A percentile compares a stretch with the other conserved stretches of the same genome.
These are phyloP conservation scores for Ormyrus rosae DNA, from an alignment of 2,888 invertebrate species.

Conservation along the genomic window DNA sequence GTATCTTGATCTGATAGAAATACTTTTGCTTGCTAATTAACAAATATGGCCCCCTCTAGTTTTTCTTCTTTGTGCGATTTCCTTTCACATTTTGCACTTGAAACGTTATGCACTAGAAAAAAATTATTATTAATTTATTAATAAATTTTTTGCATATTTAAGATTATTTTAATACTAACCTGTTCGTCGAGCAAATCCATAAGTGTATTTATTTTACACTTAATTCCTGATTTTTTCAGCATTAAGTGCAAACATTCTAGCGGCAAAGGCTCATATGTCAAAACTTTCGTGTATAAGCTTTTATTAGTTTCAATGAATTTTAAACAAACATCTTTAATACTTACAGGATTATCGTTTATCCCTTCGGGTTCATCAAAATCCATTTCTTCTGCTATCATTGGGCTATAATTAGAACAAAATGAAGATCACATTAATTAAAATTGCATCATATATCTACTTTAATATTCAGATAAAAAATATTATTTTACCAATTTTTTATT, in stretches of 20 bases:
- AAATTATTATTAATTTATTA: slow-evolving; percentile 26
- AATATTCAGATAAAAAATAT: neutral
- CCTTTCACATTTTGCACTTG: slow-evolving; percentile 57
- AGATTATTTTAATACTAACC: slow-evolving; percentile 64
- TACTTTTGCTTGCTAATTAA: neutral
- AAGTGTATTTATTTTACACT: slow-evolving; percentile 74
- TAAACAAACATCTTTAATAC: slow-evolving; percentile 63
- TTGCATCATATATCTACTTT: neutral
- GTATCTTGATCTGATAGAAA: neutral
- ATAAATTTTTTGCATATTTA: neutral
- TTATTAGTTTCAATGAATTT: slow-evolving; percentile 69
- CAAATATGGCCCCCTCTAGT: neutral
- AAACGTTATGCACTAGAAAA: slow-evolving; percentile 67
- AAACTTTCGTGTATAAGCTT: slow-evolving; percentile 74
- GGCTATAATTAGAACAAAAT: slow-evolving; percentile 19
- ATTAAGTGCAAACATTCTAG: slow-evolving; percentile 74
- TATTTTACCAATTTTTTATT: slow-evolving; percentile 28
- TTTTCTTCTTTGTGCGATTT: slow-evolving; percentile 40
- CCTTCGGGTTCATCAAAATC: slow-evolving; percentile 60
- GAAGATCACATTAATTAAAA: neutral
- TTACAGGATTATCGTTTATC: slow-evolving; percentile 47
- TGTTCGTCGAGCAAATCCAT: slow-evolving; percentile 78
- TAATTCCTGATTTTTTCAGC: slow-evolving; percentile 75
- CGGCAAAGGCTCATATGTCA: slow-evolving; percentile 77
- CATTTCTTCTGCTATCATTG: slow-evolving; percentile 60